A percentile compares a stretch with the other conserved stretches of the same genome.
Conservation (phyloP, 2,797 vertebrate genomes). For the Parauchenoglanis punctatus region DNA sequence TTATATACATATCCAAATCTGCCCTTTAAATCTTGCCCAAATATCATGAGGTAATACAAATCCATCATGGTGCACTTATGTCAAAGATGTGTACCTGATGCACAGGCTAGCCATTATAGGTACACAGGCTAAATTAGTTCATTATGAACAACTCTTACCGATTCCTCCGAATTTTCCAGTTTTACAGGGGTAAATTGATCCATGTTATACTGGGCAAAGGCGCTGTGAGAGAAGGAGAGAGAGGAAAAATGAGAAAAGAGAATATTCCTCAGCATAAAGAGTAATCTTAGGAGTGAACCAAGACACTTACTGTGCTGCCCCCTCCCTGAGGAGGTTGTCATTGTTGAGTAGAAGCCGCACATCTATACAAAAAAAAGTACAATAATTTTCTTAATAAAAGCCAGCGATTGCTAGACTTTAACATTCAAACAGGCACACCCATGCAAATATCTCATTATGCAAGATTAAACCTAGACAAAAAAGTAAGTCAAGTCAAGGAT, state of each 20-base stretch:
- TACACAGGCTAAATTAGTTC: neutral
- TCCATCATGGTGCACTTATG: neutral
- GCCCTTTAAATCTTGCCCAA: neutral
- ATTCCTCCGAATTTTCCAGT: constrained; percentile 92
- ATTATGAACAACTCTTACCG: constrained; percentile 72
- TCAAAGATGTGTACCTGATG: neutral
- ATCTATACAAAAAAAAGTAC: constrained; percentile 77
- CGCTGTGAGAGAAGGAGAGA: constrained; percentile 73
- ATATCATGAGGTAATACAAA: neutral
- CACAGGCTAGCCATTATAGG: neutral
- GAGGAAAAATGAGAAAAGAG: neutral
- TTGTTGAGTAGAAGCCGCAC: constrained; percentile 97
- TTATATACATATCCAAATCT: neutral
- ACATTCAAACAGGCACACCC: neutral
- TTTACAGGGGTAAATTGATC: constrained; percentile 99
- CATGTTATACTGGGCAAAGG: constrained; percentile 99
- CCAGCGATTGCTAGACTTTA: neutral
- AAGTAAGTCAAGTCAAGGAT: neutral
- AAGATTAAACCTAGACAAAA: neutral
- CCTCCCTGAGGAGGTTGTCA: constrained; percentile 98
- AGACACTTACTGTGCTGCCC: constrained; percentile 91
- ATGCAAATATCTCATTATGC: neutral
- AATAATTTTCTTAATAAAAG: neutral
- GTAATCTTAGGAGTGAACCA: neutral
- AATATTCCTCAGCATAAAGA: neutral